Evolutionary conservation across 2,113 vertebrate genomes (phyloP).

Genomic region (Marmota flaviventris): DNA sequence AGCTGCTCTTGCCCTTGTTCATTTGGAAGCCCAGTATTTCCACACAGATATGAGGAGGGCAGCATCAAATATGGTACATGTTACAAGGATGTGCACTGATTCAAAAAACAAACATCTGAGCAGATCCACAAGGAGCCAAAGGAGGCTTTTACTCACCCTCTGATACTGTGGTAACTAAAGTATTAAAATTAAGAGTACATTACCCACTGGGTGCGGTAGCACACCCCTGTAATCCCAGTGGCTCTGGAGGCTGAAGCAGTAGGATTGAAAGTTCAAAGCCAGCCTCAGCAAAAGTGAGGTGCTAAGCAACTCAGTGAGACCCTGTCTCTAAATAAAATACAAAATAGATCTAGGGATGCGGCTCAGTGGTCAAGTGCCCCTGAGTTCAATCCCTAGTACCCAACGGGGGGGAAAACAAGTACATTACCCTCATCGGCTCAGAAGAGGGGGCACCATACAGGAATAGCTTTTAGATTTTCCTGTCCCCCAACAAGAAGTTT

Average conservation of each 20-base stretch:
- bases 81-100: background rate
- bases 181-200: background rate
- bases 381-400: too few relatives aligned
- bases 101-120: background rate
- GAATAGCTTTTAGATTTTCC: background rate
- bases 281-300: too few relatives aligned
- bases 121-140: background rate
- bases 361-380: too few relatives aligned
- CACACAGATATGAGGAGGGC: background rate
- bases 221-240: too few relatives aligned
- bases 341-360: too few relatives aligned
- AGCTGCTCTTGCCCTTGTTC: background rate
- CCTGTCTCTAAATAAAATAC: too few relatives aligned
- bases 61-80: background rate
- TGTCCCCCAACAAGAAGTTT: background rate
- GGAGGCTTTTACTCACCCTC: background rate
- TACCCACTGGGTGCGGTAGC: background rate
- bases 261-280: too few relatives aligned
- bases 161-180: background rate
- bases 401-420: background rate
- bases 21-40: background rate
- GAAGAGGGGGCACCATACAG: background rate
- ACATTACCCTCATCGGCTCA: background rate
- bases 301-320: too few relatives aligned
- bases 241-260: too few relatives aligned